A percentile compares a stretch with the other conserved stretches of the same genome.
Evolutionary conservation across 2,797 vertebrate species (phyloP).

Genomic region (Phoxinus dragarum): DNA sequence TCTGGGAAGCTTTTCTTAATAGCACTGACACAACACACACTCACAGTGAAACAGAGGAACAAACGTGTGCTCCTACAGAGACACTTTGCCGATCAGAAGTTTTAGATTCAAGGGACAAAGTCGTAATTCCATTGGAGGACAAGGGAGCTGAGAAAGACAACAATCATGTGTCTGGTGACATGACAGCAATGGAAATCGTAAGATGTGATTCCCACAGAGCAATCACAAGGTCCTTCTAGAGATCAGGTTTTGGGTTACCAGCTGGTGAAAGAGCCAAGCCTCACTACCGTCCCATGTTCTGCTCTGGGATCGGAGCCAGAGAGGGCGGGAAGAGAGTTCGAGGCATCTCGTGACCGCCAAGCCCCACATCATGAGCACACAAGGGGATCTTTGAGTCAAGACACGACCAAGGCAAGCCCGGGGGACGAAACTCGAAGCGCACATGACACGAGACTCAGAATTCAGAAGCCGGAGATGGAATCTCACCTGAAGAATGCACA

Average conservation of each 20-base stretch:
- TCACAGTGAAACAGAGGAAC: conserved; percentile 39
- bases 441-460: conserved; percentile 67
- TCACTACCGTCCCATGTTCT: conserved; percentile 64
- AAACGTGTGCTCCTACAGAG: neutral
- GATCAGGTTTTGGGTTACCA: conserved; percentile 46
- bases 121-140: neutral
- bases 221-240: neutral
- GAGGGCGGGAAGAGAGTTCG: conserved; percentile 26
- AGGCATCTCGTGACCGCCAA: conserved; percentile 62
- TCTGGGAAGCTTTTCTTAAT: conserved; percentile 65
- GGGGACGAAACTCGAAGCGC: conserved; percentile 67
- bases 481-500: conserved; percentile 69
- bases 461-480: conserved; percentile 68
- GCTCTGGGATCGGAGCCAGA: conserved; percentile 61
- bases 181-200: conserved; percentile 6
- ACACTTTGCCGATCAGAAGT: neutral
- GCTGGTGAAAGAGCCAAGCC: conserved; percentile 68
- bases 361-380: conserved; percentile 1
- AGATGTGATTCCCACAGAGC: conserved; percentile 14
- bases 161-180: neutral
- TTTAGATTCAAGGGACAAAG: neutral
- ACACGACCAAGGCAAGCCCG: neutral
- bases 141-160: neutral
- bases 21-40: conserved; percentile 46
- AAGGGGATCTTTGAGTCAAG: neutral